Conservation (phyloP, 2,888 invertebrate species). For the Disparrhopalites patrizii region DNA sequence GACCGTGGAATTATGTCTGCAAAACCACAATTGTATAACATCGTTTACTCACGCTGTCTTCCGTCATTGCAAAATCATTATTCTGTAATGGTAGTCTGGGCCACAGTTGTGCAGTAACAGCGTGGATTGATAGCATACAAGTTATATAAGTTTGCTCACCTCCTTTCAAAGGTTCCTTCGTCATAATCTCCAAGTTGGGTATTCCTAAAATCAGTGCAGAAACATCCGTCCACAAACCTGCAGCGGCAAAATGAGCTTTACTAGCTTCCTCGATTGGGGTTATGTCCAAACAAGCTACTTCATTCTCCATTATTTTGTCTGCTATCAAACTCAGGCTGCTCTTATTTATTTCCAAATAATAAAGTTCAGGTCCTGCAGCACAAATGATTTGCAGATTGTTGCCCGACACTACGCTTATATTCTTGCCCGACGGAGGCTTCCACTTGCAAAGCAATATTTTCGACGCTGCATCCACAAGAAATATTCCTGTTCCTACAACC, state of each 20-base stretch:
- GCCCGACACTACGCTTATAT: constrained; percentile 84
- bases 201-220: constrained; percentile 80
- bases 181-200: constrained; percentile 73
- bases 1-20: constrained; percentile 94
- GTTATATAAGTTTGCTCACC: too few relatives aligned
- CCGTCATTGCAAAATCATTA: too few relatives aligned
- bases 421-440: constrained; percentile 65
- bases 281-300: constrained; percentile 93
- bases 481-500: constrained; percentile 68
- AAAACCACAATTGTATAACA: constrained; percentile 42
- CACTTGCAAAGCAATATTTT: constrained; percentile 66
- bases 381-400: constrained; percentile 75
- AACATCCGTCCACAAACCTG: constrained; percentile 97
- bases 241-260: constrained; percentile 72
- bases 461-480: constrained; percentile 65
- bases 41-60: background rate
- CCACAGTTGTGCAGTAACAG: too few relatives aligned
- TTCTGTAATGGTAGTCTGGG: too few relatives aligned
- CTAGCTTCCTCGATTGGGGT: constrained; percentile 64
- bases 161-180: constrained; percentile 83
- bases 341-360: constrained; percentile 69
- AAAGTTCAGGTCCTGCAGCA: constrained; percentile 83
- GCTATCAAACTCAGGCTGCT: constrained; percentile 63
- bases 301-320: constrained; percentile 76
- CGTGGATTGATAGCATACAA: too few relatives aligned